Evolutionary conservation across 2,113 vertebrate genomes (phyloP).

Genomic region (Saiga tatarica): DNA sequence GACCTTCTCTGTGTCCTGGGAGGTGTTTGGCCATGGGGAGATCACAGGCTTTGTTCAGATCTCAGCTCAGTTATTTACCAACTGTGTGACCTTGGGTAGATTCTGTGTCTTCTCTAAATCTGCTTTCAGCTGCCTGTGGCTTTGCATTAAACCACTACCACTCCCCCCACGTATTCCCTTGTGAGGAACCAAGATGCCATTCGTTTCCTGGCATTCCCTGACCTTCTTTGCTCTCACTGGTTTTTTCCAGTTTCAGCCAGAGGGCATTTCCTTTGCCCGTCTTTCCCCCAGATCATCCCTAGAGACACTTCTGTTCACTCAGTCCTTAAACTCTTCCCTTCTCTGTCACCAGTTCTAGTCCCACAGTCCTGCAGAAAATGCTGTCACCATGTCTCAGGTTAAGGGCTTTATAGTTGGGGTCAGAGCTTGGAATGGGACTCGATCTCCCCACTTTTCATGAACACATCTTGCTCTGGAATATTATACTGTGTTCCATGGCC

Average conservation of each 20-base stretch:
- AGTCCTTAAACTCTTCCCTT: background rate
- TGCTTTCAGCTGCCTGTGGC: background rate
- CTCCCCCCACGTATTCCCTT: background rate
- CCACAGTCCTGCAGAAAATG: background rate
- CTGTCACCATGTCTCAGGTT: background rate
- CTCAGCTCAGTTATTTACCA: background rate
- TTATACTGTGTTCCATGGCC: background rate
- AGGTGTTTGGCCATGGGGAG: background rate
- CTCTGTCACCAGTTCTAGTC: background rate
- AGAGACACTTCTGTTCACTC: background rate
- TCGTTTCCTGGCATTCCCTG: background rate
- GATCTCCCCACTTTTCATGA: background rate
- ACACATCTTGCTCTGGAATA: background rate
- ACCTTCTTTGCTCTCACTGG: background rate
- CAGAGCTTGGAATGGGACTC: background rate
- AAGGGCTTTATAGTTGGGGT: background rate
- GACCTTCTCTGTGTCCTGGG: background rate
- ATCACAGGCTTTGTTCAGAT: background rate
- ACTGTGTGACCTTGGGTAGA: background rate
- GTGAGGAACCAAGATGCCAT: background rate
- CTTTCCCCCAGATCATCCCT: background rate
- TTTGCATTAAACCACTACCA: fast-evolving
- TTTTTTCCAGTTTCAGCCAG: background rate
- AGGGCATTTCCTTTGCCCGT: background rate
- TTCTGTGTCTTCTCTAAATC: background rate